Base-by-base conservation (phyloP, 1,140 invertebrate species). In the Gonioctena quinquepunctata region DNA sequence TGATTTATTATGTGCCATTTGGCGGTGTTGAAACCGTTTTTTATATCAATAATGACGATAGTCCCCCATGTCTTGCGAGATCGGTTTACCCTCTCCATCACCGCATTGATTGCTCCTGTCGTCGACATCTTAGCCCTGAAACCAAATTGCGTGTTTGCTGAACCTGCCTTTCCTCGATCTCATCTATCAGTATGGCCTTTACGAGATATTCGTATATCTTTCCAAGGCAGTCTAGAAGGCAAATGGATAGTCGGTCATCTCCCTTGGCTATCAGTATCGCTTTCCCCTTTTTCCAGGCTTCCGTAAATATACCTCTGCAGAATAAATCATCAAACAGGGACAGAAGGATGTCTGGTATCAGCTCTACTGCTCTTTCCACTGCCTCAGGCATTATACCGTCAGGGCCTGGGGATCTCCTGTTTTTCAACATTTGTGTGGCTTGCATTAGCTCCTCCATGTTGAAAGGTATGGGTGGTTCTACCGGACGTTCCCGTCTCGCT, bases 71-170 rank as follows among this genome's bases (percentile, higher is more conserved):
- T 52, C 49, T 18, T 52, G 5, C 19, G 0, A 21, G 8, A 6
- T 16, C n/a, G 8, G 7, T 11, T 52, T 16, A 52, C 19, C 19
- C 8, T 3, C 2, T 52, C 19, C 6, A 21, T 6, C 6, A 52
- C 19, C 6, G 8, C 8, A 8, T 18, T 52, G 4, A 68, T 22
- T 16, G 81, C 81, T 25, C 79, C 72, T 8, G 77, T 64, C 2
- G 28, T 13, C 8, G 18, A 54, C 16, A 2, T 54, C 11, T 16
- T 16, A 6, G 18, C 21, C 16, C 50, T 54, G 18, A 54, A 54
- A 3, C 50, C 50, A 21, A 54, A 54, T 22, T 54, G 57, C 0
- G 16, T 60, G 57, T 23, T 16, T n/a, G 57, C 6, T 1, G 23
- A 13, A 8, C 22, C n/a, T 28, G 57, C 57, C 23, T 60, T 8